Conservation (phyloP, 2,797 vertebrate genomes). For the Esox masquinongy region DNA sequence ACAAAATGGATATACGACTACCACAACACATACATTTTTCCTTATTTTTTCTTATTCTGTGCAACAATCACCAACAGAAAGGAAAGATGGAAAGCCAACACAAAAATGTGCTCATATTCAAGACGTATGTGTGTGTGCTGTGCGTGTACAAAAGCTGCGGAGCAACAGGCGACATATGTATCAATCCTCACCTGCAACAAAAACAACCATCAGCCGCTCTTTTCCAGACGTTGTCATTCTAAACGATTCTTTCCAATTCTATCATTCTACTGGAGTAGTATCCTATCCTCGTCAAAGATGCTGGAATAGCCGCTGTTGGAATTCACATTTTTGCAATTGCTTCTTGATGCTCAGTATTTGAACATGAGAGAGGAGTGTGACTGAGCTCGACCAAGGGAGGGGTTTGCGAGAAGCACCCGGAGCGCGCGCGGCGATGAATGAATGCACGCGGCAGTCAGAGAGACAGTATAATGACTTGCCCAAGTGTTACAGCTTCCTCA, state of each 20-base stretch:
- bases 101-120: not conserved
- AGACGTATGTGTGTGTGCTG: slow-evolving; percentile 3
- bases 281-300: slow-evolving; percentile 13
- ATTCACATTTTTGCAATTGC: slow-evolving; percentile 38
- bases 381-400: slow-evolving; percentile 31
- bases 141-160: slow-evolving; percentile 2
- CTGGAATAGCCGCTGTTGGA: slow-evolving; percentile 12
- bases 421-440: slow-evolving; percentile 22
- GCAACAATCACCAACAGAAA: not conserved
- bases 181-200: slow-evolving; percentile 52
- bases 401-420: slow-evolving; percentile 12
- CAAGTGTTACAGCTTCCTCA: not conserved
- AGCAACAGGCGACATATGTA: slow-evolving; percentile 65
- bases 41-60: not conserved
- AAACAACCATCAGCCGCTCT: slow-evolving; percentile 37
- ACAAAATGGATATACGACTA: not conserved
- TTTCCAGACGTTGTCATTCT: slow-evolving; percentile 41
- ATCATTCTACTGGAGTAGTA: slow-evolving; percentile 2
- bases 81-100: not conserved
- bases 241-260: slow-evolving; percentile 6
- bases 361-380: not conserved
- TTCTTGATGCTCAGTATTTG: slow-evolving; percentile 23
- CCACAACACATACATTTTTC: not conserved
- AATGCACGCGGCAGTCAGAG: slow-evolving; percentile 7
- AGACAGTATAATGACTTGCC: slow-evolving; percentile 27